These are phyloP conservation scores for Drymonia ruficornis DNA, from an alignment of 2,888 invertebrate genomes.

Conservation along the genomic window DNA sequence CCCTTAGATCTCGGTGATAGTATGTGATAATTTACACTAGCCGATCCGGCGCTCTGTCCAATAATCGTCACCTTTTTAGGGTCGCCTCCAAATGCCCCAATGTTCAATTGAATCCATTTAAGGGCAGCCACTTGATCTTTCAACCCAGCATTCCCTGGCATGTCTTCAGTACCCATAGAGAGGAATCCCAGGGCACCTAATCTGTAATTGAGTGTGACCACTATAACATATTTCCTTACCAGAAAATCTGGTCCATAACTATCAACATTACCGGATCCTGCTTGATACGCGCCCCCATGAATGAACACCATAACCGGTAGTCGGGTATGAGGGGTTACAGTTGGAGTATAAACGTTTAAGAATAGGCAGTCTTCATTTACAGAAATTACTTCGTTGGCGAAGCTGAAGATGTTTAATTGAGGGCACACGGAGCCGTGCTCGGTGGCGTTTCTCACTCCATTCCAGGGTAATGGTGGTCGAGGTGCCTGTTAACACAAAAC, in stretches of 20 bases:
- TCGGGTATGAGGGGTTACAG: background rate
- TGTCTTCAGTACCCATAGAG: slow-evolving; percentile 1
- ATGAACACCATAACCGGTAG: slow-evolving; percentile 9
- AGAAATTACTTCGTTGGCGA: background rate
- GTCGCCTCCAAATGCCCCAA: slow-evolving; percentile 6
- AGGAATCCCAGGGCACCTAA: slow-evolving; percentile 9
- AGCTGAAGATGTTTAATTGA: slow-evolving; percentile 1
- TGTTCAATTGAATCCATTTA: slow-evolving; percentile 5
- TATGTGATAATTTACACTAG: slow-evolving; percentile 45
- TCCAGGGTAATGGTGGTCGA: slow-evolving; percentile 5
- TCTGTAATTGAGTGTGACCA: slow-evolving; percentile 11
- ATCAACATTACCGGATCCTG: slow-evolving; percentile 10
- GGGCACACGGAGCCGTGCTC: slow-evolving; percentile 11
- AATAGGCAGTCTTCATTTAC: slow-evolving; percentile 10
- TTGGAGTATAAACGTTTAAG: background rate
- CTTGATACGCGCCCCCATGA: slow-evolving; percentile 5
- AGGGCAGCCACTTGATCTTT: slow-evolving; percentile 12
- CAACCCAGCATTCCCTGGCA: slow-evolving; percentile 11
- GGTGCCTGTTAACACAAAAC: slow-evolving; percentile 4
- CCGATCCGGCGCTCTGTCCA: slow-evolving; percentile 59
- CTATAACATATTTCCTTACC: slow-evolving; percentile 1
- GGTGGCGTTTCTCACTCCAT: slow-evolving; percentile 7
- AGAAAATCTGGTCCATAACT: slow-evolving; percentile 13
- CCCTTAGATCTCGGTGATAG: slow-evolving; percentile 62
- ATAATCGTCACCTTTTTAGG: slow-evolving; percentile 51